A percentile compares a stretch with the other conserved stretches of the same genome.
phyloP scores from a whole-genome alignment of 2,797 vertebrate genomes.

The Cyprinodon diabolis region DNA sequence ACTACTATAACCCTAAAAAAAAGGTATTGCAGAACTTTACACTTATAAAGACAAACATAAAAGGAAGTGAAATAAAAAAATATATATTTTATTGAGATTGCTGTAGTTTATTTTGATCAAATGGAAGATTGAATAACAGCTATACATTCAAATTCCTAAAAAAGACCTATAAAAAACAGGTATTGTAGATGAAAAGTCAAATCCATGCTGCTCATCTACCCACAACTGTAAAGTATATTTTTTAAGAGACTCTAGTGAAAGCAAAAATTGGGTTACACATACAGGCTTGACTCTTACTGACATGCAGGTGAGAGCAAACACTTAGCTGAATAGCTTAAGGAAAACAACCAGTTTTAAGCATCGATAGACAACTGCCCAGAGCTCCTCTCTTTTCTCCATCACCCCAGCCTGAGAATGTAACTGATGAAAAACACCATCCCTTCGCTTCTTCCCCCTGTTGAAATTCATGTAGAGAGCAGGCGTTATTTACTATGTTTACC shows the following conservation, averaged over 20 bases:
- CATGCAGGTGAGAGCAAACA: conserved; percentile 27
- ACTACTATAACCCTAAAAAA: no score
- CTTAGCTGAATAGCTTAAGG: conserved; percentile 24
- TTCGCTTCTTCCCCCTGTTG: conserved; percentile 55
- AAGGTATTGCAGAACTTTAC: neutral
- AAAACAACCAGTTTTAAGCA: conserved; percentile 41
- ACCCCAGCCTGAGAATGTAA: conserved; percentile 42
- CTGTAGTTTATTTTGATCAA: neutral
- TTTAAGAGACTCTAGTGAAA: conserved; percentile 30
- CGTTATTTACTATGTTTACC: conserved; percentile 70
- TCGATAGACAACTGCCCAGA: conserved; percentile 44
- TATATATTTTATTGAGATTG: neutral
- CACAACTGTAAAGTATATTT: conserved; percentile 24
- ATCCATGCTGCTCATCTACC: neutral
- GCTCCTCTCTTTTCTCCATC: conserved; percentile 27
- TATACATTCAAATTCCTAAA: no score
- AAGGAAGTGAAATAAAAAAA: no score
- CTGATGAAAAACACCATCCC: conserved; percentile 60
- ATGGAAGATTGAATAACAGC: neutral
- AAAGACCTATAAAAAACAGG: neutral
- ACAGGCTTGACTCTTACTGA: conserved; percentile 20
- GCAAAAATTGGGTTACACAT: conserved; percentile 20
- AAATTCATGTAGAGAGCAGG: conserved; percentile 72
- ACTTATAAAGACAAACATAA: neutral
- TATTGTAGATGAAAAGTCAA: neutral